phyloP scores from a whole-genome alignment of 2,113 vertebrate genomes.

The Mustelus asterias region DNA sequence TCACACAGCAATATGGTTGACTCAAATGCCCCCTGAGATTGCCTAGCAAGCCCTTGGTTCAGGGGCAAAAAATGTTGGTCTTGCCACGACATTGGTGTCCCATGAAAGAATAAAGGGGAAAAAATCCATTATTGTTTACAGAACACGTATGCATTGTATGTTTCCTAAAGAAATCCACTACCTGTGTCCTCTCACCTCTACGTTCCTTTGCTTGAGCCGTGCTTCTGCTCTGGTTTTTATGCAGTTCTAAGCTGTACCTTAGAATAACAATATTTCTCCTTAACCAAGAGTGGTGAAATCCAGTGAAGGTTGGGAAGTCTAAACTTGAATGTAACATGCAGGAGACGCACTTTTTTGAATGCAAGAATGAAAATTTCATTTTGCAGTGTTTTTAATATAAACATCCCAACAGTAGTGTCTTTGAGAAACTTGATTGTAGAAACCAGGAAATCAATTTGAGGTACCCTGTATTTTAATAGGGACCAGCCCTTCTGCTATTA shows the following conservation, averaged over 20 bases:
- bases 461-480: not conserved
- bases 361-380: not conserved
- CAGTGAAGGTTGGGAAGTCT: not conserved
- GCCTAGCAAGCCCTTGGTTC: too few species aligned
- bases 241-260: not conserved
- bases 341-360: not conserved
- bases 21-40: too few species aligned
- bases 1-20: too few species aligned
- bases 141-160: not conserved
- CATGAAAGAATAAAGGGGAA: too few species aligned
- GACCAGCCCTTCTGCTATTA: not conserved
- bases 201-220: not conserved
- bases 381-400: not conserved
- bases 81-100: too few species aligned
- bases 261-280: not conserved
- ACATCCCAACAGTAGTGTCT: not conserved
- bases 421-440: not conserved
- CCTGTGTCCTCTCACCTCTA: not conserved
- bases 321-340: not conserved
- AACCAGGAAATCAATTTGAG: not conserved
- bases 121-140: not conserved
- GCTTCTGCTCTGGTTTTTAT: not conserved
- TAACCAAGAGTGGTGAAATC: not conserved
- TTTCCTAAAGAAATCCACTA: not conserved
- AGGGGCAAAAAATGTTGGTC: too few species aligned